These are phyloP conservation scores for Psittacus erithacus DNA, from an alignment of 2,113 vertebrate species.

Conservation along the genomic window DNA sequence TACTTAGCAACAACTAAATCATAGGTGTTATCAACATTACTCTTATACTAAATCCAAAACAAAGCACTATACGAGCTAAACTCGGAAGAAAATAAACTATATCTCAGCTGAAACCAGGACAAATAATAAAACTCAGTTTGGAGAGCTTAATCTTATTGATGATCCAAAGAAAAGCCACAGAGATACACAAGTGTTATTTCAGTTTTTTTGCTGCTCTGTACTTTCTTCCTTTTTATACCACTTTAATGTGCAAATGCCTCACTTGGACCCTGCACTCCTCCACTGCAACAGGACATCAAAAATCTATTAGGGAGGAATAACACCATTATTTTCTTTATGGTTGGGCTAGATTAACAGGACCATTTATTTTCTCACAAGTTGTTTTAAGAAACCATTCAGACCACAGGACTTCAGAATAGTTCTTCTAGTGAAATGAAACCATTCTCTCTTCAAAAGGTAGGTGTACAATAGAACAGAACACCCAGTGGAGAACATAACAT, in stretches of 20 bases:
- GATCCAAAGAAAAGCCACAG: background rate
- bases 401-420: background rate
- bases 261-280: background rate
- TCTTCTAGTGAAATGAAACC: background rate
- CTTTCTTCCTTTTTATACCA: background rate
- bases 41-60: background rate
- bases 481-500: background rate
- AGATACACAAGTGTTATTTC: background rate
- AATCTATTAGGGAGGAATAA: background rate
- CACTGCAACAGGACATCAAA: background rate
- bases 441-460: background rate
- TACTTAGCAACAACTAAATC: background rate
- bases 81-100: background rate
- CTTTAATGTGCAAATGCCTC: background rate
- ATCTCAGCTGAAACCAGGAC: background rate
- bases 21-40: background rate
- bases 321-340: background rate
- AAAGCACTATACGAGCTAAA: background rate
- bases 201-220: background rate
- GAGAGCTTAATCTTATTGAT: background rate
- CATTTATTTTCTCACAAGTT: accelerated
- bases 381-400: background rate
- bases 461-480: background rate
- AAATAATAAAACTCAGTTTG: background rate
- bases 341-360: background rate